Evolutionary conservation across 2,797 vertebrate species (phyloP), one percentile per base, ranked within the genome.

Genomic region (Sarcophilus harrisii): DNA sequence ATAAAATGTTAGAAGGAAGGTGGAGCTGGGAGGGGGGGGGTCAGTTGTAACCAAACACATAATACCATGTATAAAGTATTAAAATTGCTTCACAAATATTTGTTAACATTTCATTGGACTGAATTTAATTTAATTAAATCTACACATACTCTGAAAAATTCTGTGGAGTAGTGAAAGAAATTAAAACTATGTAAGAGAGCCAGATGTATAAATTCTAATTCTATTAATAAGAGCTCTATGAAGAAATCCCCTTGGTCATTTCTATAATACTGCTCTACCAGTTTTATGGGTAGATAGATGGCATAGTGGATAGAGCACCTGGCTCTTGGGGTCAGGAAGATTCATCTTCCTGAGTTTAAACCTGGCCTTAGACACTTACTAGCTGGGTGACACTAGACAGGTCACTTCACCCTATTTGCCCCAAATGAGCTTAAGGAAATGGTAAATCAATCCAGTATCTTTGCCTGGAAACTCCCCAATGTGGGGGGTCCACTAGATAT

Each of bases 21-120:
- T 16, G n/a, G n/a, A 21, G 3, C 4, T 12, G 10, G 3, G 1
- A 38, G 38, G 28, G 24, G 3, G 2, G 38, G 38, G 0, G 21
- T 27, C 73, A 87, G 21, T 27, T 49, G 38, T 11, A 11, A 3
- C 73, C 38, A 87, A 27, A 49, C 9, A 87, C 45, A 38, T 45
- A 81, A 16, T 5, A 24, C 6, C 66, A 18, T 38, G n/a, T 81
- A 45, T 24, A 38, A 21, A 81, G 18, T 45, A 38, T 8, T 81
- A 27, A 45, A 28, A 87, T 87, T 87, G 38, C 45, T 87, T 87
- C 73, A 87, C 38, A 87, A 45, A 87, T 49, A 45, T 87, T 45
- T 87, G 9, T 87, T 87, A 73, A 87, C 38, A 87, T 87, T 87
- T 21, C 73, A 49, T 87, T 87, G 38, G 38, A 87, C 27, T 28